phyloP scores from a whole-genome alignment of 2,888 invertebrate species.

The Aethes cnicana region DNA sequence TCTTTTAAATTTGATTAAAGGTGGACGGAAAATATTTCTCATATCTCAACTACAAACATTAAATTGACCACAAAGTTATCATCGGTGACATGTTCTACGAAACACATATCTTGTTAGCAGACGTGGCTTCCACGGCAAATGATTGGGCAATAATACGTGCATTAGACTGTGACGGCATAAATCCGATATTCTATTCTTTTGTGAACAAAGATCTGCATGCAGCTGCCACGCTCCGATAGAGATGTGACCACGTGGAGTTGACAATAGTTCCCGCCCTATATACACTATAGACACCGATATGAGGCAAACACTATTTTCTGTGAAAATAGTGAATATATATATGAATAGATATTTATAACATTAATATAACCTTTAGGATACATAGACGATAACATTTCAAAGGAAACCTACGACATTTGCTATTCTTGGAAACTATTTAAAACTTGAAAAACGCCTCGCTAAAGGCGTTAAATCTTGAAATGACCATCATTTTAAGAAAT shows the following conservation, averaged over 20 bases:
- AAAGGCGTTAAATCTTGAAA: conserved; percentile 4
- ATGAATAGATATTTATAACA: too few relatives aligned
- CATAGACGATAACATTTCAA: conserved; percentile 2
- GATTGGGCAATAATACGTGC: conserved; percentile 24
- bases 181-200: conserved; percentile 29
- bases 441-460: background rate
- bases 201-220: conserved; percentile 24
- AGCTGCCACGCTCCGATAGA: conserved; percentile 17
- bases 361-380: too few relatives aligned
- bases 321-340: too few relatives aligned
- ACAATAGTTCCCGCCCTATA: conserved; percentile 10
- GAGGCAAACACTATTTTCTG: too few relatives aligned
- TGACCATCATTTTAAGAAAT: conserved; percentile 11
- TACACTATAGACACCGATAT: background rate
- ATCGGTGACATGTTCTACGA: conserved; percentile 3
- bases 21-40: too few relatives aligned
- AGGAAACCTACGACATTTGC: conserved; percentile 2
- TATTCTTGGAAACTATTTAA: conserved; percentile 18
- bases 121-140: conserved; percentile 4
- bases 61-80: too few relatives aligned
- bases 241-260: conserved; percentile 10
- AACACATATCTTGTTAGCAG: conserved; percentile 19
- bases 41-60: too few relatives aligned
- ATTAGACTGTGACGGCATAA: conserved; percentile 24
- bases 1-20: too few relatives aligned